Conservation (phyloP, 2,888 invertebrate genomes). For the Eulithis testata region DNA sequence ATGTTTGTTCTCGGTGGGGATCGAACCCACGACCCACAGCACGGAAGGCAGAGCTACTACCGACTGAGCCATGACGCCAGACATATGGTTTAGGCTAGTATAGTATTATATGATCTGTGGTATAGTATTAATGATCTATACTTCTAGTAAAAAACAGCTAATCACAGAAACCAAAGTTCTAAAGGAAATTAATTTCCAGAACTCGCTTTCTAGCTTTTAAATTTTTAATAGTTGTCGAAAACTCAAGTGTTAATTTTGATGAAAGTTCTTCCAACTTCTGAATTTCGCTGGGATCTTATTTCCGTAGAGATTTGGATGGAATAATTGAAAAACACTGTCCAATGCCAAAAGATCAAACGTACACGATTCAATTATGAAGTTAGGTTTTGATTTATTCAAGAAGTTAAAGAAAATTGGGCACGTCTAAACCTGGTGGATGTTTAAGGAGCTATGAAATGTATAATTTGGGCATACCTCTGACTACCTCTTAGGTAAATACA, state of each 20-base stretch:
- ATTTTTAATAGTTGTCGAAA: slow-evolving; percentile 18
- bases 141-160: too few species aligned
- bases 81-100: too few species aligned
- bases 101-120: too few species aligned
- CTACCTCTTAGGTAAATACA: too few species aligned
- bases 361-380: background rate
- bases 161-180: background rate
- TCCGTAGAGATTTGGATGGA: background rate
- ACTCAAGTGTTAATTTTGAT: slow-evolving; percentile 6
- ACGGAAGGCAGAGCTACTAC: too few species aligned
- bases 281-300: background rate
- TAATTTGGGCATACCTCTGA: too few species aligned
- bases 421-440: too few species aligned
- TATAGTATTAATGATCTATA: too few species aligned
- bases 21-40: too few species aligned
- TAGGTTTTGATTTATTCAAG: background rate
- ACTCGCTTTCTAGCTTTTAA: background rate
- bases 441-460: too few species aligned
- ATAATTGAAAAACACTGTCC: slow-evolving; percentile 2
- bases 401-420: background rate
- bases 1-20: too few species aligned
- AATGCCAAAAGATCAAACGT: background rate
- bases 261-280: slow-evolving; percentile 8
- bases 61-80: too few species aligned
- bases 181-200: slow-evolving; percentile 15